Base-by-base conservation (phyloP, 1,140 invertebrate species). In the Anastatus disparis region DNA sequence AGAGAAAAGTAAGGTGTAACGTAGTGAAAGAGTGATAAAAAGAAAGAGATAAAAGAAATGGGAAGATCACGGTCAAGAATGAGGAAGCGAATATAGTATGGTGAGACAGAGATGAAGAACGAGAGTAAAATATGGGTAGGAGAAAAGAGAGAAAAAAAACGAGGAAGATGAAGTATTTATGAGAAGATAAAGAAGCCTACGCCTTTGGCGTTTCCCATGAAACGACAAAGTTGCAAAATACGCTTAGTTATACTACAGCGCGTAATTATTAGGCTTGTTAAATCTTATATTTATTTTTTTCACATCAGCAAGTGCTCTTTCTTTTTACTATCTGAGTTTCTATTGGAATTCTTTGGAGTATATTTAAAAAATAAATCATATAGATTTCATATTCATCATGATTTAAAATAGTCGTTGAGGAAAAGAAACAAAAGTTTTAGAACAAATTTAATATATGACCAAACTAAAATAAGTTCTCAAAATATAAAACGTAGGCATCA, bases 161-260 rank as follows among this genome's bases (percentile, higher is more conserved):
- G 65, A 58, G 55, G 27, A 50, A 55, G 63, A 72, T 53, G 55
- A 62, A 61, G 55, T 70, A 70, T 70, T 70, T 62, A 62, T 70
- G 67, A 26, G 31, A 62, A 70, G 58, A 70, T 55, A 48, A 53
- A 53, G 66, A 55, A 59, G 22, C n/a, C 46, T 44, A n/a, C 24
- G 58, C 67, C 50, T 31, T 46, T 35, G 67, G 67, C 58, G 22
- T 44, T 70, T 70, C 67, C 50, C 58, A 61, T 61, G 66, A 61
- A n/a, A 61, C 67, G 67, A 53, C 67, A 70, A 61, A 61, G 58
- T 69, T 26, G 46, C 44, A 26, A 29, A n/a, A n/a, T n/a, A n/a
- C 24, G 20, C 35, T 58, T 58, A 48, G 22, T 48, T 58, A 67
- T 59, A 27, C 50, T 59, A 40, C 63, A 42, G 38, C 12, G n/a